Percentiles rank a stretch among this genome's conserved stretches.
phyloP scores from a whole-genome alignment of 2,888 invertebrate genomes.

The Torymus auratus region DNA sequence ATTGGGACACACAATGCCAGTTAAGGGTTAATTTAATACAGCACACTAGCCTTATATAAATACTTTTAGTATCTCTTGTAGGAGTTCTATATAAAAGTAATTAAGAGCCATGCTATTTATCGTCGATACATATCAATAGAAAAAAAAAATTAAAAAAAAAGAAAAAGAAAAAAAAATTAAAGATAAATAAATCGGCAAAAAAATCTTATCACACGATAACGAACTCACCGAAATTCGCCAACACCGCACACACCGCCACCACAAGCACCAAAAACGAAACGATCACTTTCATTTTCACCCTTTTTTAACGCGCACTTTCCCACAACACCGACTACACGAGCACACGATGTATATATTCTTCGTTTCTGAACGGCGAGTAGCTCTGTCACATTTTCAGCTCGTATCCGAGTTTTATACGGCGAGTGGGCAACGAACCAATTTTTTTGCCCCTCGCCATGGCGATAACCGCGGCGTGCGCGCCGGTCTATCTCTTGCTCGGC shows the following conservation, averaged over 20 bases:
- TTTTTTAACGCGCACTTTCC: neutral
- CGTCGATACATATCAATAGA: too few relatives aligned
- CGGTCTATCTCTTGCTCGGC: slow-evolving; percentile 12
- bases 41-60: too few relatives aligned
- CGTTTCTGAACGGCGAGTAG: neutral
- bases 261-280: neutral
- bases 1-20: too few relatives aligned
- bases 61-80: too few relatives aligned
- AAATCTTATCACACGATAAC: neutral
- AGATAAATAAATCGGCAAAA: too few relatives aligned
- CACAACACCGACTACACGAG: too few relatives aligned
- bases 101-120: too few relatives aligned
- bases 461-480: slow-evolving; percentile 17
- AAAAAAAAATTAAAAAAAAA: too few relatives aligned
- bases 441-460: slow-evolving; percentile 27
- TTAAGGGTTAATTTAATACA: too few relatives aligned
- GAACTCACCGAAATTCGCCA: slow-evolving; percentile 13
- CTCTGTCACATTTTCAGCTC: slow-evolving; percentile 15
- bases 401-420: slow-evolving; percentile 26
- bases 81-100: too few relatives aligned
- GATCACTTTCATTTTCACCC: slow-evolving; percentile 20
- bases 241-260: neutral
- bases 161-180: too few relatives aligned
- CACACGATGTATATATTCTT: too few relatives aligned
- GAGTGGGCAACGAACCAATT: slow-evolving; percentile 17